phyloP scores from a whole-genome alignment of 2,888 invertebrate genomes.

The Andrena fulva region DNA sequence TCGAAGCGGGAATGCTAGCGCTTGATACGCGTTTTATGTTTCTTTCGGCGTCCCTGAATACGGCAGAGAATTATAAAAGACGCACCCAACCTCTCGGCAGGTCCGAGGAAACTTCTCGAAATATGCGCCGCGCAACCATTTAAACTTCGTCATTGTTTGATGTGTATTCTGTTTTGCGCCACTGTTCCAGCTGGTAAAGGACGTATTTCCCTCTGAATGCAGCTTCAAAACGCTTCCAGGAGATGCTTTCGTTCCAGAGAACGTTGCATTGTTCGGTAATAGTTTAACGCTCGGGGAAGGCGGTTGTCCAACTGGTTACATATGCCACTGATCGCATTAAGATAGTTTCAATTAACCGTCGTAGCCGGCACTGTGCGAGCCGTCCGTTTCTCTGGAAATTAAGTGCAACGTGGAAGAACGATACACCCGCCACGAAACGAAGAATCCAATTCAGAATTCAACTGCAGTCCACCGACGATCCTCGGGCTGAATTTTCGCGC shows the following conservation, averaged over 20 bases:
- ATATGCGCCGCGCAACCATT: slow-evolving; percentile 17
- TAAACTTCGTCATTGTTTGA: slow-evolving; percentile 24
- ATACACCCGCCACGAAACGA: no score
- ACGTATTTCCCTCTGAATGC: background rate
- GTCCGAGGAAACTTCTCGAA: slow-evolving; percentile 10
- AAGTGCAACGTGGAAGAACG: no score
- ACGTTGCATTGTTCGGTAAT: slow-evolving; percentile 1
- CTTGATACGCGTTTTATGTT: slow-evolving; percentile 36
- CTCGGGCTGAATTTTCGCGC: no score
- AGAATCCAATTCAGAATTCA: no score
- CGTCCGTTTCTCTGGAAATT: no score
- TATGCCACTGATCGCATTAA: background rate
- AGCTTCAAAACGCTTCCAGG: background rate
- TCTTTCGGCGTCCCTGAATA: slow-evolving; percentile 5
- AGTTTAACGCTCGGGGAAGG: background rate
- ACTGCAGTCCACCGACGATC: no score
- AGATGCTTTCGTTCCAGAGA: slow-evolving; percentile 4
- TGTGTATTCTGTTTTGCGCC: slow-evolving; percentile 21
- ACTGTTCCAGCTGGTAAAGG: background rate
- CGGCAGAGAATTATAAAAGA: background rate
- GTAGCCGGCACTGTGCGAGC: background rate
- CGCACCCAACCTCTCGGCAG: background rate
- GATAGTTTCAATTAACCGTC: background rate
- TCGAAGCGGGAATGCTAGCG: slow-evolving; percentile 16
- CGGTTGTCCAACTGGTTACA: background rate